Evolutionary conservation across 2,888 invertebrate species (phyloP).

Genomic region (Monochamus alternatus): DNA sequence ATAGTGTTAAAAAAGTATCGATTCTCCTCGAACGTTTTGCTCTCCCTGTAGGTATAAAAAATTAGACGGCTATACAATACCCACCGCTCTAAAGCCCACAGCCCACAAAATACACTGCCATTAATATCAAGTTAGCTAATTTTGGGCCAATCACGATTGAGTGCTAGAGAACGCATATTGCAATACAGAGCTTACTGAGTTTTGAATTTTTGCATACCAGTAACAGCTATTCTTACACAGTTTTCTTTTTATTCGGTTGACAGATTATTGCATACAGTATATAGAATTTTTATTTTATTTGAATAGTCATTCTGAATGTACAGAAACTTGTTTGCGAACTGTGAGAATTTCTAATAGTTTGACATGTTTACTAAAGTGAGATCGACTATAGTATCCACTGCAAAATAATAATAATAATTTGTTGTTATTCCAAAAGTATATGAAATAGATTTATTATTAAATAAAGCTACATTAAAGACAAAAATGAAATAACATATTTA

Average conservation of each 20-base stretch:
- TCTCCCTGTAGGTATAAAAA: slow-evolving; percentile 14
- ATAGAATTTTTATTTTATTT: background rate
- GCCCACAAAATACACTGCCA: slow-evolving; percentile 8
- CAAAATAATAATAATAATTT: no score
- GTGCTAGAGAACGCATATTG: background rate
- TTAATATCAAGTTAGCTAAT: background rate
- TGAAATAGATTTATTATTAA: no score
- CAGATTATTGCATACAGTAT: slow-evolving; percentile 3
- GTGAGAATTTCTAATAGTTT: no score
- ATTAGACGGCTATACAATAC: slow-evolving; percentile 29
- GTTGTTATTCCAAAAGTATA: no score
- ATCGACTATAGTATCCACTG: no score
- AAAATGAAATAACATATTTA: no score
- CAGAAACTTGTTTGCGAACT: background rate
- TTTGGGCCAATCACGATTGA: slow-evolving; percentile 13
- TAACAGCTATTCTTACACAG: slow-evolving; percentile 3
- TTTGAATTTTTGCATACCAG: slow-evolving; percentile 5
- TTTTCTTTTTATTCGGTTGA: background rate
- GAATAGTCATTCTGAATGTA: background rate
- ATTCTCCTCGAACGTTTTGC: background rate
- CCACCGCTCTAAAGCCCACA: slow-evolving; percentile 25
- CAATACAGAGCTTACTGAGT: slow-evolving; percentile 7
- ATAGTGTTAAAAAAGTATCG: background rate
- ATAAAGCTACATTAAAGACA: no score
- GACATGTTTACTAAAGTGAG: no score